phyloP scores from a whole-genome alignment of 2,888 invertebrate genomes.

The Scaptomyza caliginosa region DNA sequence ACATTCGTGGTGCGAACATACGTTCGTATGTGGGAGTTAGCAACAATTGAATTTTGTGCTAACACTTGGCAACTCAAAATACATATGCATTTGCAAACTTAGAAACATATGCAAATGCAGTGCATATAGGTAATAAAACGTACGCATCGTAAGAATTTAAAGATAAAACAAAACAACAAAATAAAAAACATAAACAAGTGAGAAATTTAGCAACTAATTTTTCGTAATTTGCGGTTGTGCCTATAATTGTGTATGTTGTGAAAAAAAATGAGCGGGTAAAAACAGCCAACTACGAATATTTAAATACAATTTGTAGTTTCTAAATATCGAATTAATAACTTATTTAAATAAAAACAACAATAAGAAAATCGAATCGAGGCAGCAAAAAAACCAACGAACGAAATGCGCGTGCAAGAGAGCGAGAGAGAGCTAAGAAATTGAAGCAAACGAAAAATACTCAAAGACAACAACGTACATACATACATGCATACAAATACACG shows the following conservation, averaged over 20 bases:
- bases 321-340: slow-evolving; percentile 64
- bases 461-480: slow-evolving; percentile 21
- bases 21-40: slow-evolving; percentile 46
- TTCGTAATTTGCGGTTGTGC: slow-evolving; percentile 25
- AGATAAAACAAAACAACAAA: slow-evolving; percentile 7
- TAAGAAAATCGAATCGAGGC: slow-evolving; percentile 58
- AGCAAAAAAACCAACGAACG: slow-evolving; percentile 24
- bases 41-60: slow-evolving; percentile 51
- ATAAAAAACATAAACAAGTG: slow-evolving; percentile 21
- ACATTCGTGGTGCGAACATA: slow-evolving; percentile 55
- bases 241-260: slow-evolving; percentile 30
- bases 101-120: slow-evolving; percentile 47
- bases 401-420: slow-evolving; percentile 63
- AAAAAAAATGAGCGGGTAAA: slow-evolving; percentile 23
- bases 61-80: slow-evolving; percentile 58
- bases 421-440: slow-evolving; percentile 46
- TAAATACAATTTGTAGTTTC: slow-evolving; percentile 41
- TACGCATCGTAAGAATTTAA: slow-evolving; percentile 7
- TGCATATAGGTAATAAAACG: slow-evolving; percentile 36
- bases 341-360: slow-evolving; percentile 60
- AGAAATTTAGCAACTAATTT: slow-evolving; percentile 43
- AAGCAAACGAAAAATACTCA: slow-evolving; percentile 32
- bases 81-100: slow-evolving; percentile 31
- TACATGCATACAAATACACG: slow-evolving; percentile 21
- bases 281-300: slow-evolving; percentile 15